Conservation (phyloP, 2,113 vertebrate genomes). For the Athene noctua region DNA sequence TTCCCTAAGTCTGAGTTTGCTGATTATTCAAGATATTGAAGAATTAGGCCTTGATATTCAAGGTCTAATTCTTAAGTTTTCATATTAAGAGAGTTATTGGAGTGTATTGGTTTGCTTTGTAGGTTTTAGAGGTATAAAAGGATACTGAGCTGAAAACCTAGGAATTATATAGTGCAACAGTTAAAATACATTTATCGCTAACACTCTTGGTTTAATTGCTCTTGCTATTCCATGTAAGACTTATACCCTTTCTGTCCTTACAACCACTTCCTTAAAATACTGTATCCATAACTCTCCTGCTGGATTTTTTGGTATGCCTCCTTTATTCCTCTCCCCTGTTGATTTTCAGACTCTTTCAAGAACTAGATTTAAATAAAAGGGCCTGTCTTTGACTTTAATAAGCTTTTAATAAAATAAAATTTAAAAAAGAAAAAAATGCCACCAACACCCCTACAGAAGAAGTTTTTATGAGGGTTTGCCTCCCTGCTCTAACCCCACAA, state of each 20-base stretch:
- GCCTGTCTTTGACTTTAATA: conserved; percentile 12
- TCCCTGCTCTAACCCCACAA: background rate
- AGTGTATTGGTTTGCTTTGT: background rate
- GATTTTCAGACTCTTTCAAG: background rate
- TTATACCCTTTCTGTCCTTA: background rate
- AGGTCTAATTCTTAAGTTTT: background rate
- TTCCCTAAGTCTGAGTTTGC: background rate
- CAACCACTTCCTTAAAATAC: background rate
- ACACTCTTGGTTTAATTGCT: background rate
- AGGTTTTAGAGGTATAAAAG: background rate
- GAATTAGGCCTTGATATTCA: background rate
- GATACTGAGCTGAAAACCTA: background rate
- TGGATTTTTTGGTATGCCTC: conserved; percentile 7
- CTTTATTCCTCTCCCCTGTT: conserved; percentile 2
- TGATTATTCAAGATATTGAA: background rate
- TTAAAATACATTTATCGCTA: background rate
- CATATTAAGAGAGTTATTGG: background rate
- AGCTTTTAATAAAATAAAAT: conserved; percentile 38
- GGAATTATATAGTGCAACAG: background rate
- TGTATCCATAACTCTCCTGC: background rate
- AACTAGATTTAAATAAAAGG: conserved; percentile 28
- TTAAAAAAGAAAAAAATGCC: background rate
- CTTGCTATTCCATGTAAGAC: background rate
- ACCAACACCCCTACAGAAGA: background rate
- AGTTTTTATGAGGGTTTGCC: conserved; percentile 21